Base-by-base conservation (phyloP, 2,113 vertebrate genomes). In the Nycticorax nycticorax region DNA sequence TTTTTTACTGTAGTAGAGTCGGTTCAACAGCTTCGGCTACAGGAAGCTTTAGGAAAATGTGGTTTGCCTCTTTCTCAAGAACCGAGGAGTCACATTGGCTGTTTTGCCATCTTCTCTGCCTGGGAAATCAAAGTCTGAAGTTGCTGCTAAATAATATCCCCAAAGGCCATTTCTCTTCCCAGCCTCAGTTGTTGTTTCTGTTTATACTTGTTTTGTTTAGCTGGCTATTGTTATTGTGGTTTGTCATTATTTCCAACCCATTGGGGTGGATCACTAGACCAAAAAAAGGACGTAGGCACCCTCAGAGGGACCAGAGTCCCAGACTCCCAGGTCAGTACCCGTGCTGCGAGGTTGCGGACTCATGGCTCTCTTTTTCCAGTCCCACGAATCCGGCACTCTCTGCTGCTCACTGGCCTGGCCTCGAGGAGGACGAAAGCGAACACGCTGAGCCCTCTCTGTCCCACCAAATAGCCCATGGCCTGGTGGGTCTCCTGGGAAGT, bases 171-270 rank as follows among this genome's bases (percentile, higher is more conserved):
- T 95, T 95, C 67, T 85, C 84, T 94, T 97, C 74, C 84, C 93
- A 89, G 89, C 45, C 84, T 95, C 84, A 85, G 91, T 96, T 93
- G 93, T 95, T 96, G 73, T 95, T 96, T 95, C 84, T 96, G 87
- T 97, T 95, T 95, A 79, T 97, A 85, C 81, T 95, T 93, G 83
- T 89, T 96, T 93, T 91, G 87, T 96, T 96, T 88, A 89, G 81
- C 77, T 91, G 93, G 85, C 93, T 95, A 95, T 97, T 96, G 95
- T 96, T 93, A 85, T 66, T 97, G 97, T 69, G 96, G 94, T 92
- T 95, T 96, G 84, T 94, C 91, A 85, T 96, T 91, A 97, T 96
- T 97, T 97, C 89, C 93, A 96, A 28, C n/a, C 57, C 86, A 69
- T 59, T 87, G 93, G 87, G 77, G 57, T 96, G 94, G 84, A 93